Conservation (phyloP, 1,140 invertebrate genomes). For the Drosophila sucinea region DNA sequence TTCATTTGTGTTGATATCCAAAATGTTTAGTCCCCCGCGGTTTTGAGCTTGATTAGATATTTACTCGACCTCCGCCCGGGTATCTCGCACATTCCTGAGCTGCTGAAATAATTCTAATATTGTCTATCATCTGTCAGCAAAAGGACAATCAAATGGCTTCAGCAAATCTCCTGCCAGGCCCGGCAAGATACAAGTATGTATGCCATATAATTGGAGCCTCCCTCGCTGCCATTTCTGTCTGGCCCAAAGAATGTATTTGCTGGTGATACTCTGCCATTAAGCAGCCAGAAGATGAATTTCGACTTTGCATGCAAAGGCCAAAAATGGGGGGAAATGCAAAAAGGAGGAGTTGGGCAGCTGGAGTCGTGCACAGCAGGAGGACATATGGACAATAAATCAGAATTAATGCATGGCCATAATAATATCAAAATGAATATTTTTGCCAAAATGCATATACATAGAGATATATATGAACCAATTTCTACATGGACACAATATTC, state of each 20-base stretch:
- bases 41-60: not conserved
- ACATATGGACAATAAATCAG: conserved; percentile 43
- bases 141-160: conserved; percentile 42
- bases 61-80: not conserved
- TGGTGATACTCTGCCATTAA: not conserved
- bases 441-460: conserved; percentile 28
- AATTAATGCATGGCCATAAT: conserved; percentile 46
- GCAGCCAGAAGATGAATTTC: conserved; percentile 35
- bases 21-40: not conserved
- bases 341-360: not conserved
- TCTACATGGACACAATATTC: not conserved
- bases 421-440: conserved; percentile 57
- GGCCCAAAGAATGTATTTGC: conserved; percentile 1
- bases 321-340: conserved; percentile 38
- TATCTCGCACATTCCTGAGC: not conserved
- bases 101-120: not conserved
- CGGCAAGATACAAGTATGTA: conserved; percentile 25
- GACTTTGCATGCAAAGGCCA: conserved; percentile 39
- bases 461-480: conserved; percentile 13
- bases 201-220: conserved; percentile 44
- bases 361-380: conserved; percentile 36
- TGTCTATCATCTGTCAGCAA: conserved; percentile 35
- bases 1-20: not conserved
- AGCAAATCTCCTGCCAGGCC: conserved; percentile 40
- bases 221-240: not conserved